Conservation (phyloP, 53 echinoderm and acorn worm genomes). For the Luidia sarsii region DNA sequence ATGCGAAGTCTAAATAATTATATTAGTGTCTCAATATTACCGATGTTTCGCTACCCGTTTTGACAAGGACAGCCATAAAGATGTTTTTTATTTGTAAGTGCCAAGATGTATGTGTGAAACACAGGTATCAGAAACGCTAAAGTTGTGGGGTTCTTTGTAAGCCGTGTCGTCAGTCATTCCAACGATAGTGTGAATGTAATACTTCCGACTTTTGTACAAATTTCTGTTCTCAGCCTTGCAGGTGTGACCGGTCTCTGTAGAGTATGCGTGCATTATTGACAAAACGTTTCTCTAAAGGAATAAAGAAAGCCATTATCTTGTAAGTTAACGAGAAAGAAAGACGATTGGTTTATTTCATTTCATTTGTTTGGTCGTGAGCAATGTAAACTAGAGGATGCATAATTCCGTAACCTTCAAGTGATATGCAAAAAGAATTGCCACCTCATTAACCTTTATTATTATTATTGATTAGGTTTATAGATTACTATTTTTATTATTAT, state of each 20-base stretch:
- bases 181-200: slow-evolving; percentile 7
- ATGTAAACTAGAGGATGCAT: too few species aligned
- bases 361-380: too few species aligned
- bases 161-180: slow-evolving; percentile 22
- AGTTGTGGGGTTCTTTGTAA: neutral
- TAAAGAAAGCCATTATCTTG: slow-evolving; percentile 30
- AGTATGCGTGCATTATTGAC: slow-evolving; percentile 58
- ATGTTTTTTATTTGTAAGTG: neutral
- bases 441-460: too few species aligned
- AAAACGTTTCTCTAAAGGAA: slow-evolving; percentile 14
- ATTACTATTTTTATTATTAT: too few species aligned
- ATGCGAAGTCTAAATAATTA: too few species aligned
- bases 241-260: slow-evolving; percentile 4
- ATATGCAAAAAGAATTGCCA: too few species aligned
- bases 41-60: too few species aligned
- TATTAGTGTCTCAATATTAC: too few species aligned
- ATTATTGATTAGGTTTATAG: too few species aligned
- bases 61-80: too few species aligned
- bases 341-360: too few species aligned
- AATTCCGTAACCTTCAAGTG: too few species aligned
- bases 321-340: slow-evolving; percentile 11
- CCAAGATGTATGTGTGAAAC: slow-evolving; percentile 12
- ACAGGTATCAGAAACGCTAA: slow-evolving; percentile 2
- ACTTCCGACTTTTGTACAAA: slow-evolving; percentile 27
- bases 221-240: slow-evolving; percentile 2